Evolutionary conservation across 2,888 invertebrate species (phyloP), one percentile per base, ranked within the genome.

Genomic region (Margaritifera margaritifera): DNA sequence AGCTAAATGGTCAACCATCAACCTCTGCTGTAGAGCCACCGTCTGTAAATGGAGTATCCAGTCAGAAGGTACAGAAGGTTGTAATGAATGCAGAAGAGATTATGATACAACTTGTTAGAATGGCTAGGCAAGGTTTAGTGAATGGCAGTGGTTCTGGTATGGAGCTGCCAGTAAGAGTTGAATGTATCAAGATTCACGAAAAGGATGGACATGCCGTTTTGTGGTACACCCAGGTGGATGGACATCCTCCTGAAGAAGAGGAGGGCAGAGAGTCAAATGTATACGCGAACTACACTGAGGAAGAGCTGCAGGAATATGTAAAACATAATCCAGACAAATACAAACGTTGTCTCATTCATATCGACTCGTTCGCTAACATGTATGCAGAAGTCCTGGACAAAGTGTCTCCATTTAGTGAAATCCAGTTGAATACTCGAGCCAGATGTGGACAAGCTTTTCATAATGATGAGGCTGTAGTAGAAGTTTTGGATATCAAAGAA

Each of bases 391-490:
- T 79, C 11, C 54, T 76, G 42, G 74, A 74, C 51, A 68, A 60
- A 6, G 56, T 25, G 52, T 72, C 64, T 54, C 69, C 65, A 25
- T 31, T 56, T 54, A 63, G 57, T 53, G 55, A 73, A 53, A 71
- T 85, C 6, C 66, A 69, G 24, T 77, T 86, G 18, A 74, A 74
- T 64, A 82, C 75, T 63, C 64, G 80, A 8, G 66, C 68, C 63
- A 66, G 79, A 31, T 81, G 84, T 66, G 85, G 86, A 19, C 80
- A 80, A 51, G 87, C 83, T 27, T 84, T 86, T 56, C 66, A 84
- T 64, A 75, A 75, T 52, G 88, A 88, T 75, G 80, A 82, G 55
- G 87, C 86, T 11, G 84, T 87, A 3, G 83, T 88, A 27, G 84
- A 86, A 64, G 68, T 88, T 3, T 42, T 83, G 4, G 71, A 57